Percentiles rank a stretch among this genome's conserved stretches.
Conservation (phyloP, 2,113 vertebrate genomes). For the Percopsis transmontana region DNA sequence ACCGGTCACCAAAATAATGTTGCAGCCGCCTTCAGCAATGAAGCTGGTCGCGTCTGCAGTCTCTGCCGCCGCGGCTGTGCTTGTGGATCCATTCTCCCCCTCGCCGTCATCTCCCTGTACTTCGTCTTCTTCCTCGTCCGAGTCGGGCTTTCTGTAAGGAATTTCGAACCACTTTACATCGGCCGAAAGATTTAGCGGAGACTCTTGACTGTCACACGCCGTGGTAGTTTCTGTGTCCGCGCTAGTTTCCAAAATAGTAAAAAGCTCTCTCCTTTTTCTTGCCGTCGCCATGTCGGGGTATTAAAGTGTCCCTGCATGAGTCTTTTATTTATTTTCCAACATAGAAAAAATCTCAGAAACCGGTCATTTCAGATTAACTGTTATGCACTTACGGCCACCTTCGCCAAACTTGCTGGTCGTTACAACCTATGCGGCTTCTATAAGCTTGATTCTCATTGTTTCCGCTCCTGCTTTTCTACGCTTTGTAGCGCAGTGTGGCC, state of each 20-base stretch:
- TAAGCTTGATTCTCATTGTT: constrained; percentile 78
- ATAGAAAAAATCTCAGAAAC: constrained; percentile 67
- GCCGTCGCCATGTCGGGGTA: constrained; percentile 85
- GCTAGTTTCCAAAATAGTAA: constrained; percentile 86
- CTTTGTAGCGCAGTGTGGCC: constrained; percentile 85
- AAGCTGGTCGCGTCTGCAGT: constrained; percentile 75
- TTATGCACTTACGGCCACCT: constrained; percentile 65
- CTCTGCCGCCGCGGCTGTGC: constrained; percentile 59
- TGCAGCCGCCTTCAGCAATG: constrained; percentile 77
- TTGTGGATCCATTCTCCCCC: constrained; percentile 70
- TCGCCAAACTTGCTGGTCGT: constrained; percentile 68
- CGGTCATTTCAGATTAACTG: constrained; percentile 66
- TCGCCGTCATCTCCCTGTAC: constrained; percentile 64
- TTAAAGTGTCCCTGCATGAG: constrained; percentile 85
- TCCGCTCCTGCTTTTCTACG: constrained; percentile 79
- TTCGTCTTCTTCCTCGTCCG: constrained; percentile 77
- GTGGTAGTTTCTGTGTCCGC: constrained; percentile 80
- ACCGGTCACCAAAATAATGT: constrained; percentile 81
- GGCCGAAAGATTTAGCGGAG: constrained; percentile 79
- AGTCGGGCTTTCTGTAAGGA: constrained; percentile 79
- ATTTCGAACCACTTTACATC: constrained; percentile 86
- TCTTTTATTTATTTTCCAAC: constrained; percentile 73
- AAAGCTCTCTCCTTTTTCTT: constrained; percentile 85
- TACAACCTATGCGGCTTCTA: constrained; percentile 69
- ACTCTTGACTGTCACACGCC: constrained; percentile 74